Conservation (phyloP, 2,888 invertebrate species). For the Alcis repandata region DNA sequence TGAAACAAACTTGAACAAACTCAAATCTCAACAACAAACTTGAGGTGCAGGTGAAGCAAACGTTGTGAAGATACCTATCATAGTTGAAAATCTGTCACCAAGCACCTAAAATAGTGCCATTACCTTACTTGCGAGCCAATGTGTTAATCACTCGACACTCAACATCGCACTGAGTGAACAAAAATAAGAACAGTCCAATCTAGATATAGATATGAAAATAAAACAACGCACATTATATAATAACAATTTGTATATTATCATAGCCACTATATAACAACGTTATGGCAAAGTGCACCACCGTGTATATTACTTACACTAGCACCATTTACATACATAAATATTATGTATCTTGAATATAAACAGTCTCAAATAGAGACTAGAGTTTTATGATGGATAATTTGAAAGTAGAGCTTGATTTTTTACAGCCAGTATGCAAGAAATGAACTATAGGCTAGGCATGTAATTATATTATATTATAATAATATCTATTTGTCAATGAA, state of each 20-base stretch:
- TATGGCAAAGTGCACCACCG: constrained; percentile 26
- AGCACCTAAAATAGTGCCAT: no score
- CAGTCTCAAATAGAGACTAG: constrained; percentile 10
- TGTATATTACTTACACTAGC: constrained; percentile 29
- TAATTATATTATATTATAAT: no score
- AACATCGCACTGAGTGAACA: background rate
- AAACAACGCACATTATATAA: background rate
- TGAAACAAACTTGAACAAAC: no score
- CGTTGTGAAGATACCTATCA: no score
- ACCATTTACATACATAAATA: constrained; percentile 39
- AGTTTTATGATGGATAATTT: background rate
- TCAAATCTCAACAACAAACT: no score
- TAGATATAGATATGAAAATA: background rate
- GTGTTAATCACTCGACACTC: no score
- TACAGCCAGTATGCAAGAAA: no score
- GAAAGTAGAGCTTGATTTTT: constrained; percentile 1
- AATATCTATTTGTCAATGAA: background rate
- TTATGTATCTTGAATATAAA: constrained; percentile 32
- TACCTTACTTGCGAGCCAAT: no score
- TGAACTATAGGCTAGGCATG: no score
- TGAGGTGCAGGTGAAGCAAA: no score
- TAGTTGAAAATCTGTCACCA: no score
- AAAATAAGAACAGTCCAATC: background rate
- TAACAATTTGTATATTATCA: constrained; percentile 27
- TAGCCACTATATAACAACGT: constrained; percentile 19